Evolutionary conservation across 2,888 invertebrate species (phyloP), one percentile per base, ranked within the genome.

Genomic region (Polyommatus iphigenia): DNA sequence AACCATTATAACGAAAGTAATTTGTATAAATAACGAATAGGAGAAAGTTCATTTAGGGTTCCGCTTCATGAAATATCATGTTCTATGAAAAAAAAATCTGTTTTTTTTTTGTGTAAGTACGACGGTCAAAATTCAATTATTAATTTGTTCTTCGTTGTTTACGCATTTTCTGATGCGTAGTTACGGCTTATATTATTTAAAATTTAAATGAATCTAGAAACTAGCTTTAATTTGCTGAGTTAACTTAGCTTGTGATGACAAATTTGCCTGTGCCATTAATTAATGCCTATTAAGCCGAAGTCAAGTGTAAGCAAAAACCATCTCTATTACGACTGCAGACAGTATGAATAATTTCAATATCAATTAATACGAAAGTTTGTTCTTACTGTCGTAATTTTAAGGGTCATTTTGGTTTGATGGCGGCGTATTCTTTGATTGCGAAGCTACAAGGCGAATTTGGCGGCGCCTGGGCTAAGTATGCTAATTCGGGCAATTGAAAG

Each of bases 401-500:
- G 54, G 41, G 71, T 20, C 10, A 59, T 24, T 54, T 77, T 57
- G 2, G 41, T 32, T 15, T 41, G 41, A 78, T 7, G 0, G 77
- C 77, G 89, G 91, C 83, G 80, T 82, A 81, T 81, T 80, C 85
- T 92, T 91, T 91, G 91, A 90, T 85, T 83, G 83, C 79, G 81
- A 83, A 83, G 83, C 83, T 86, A 88, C 88, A 87, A 88, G 87
- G 86, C 85, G 88, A 88, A 88, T 89, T 89, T 85, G 89, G 89
- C 89, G 89, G 90, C 89, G 90, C 88, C 87, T 87, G 82, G 83
- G 80, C 71, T 85, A 87, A 87, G 87, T 91, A 92, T 92, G 92
- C 91, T 91, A 92, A 93, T 92, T 88, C 83, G 83, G 86, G 84
- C 90, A 91, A 91, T 91, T 91, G 91, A 83, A 83, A 84, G 84